Evolutionary conservation across 2,888 invertebrate species (phyloP).

Genomic region (Salticus scenicus): DNA sequence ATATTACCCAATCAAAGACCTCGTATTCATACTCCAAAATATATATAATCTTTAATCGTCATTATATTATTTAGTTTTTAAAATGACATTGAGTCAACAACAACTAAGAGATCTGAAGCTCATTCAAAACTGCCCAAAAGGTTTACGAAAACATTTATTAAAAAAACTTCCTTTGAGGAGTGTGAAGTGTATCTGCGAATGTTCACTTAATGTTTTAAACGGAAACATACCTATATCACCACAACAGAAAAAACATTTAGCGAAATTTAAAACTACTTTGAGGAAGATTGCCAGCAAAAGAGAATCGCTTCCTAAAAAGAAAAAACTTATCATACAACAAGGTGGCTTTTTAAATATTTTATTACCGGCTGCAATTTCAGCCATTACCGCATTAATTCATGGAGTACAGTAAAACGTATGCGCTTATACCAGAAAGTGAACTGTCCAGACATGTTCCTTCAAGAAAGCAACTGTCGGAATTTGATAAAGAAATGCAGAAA

Average conservation of each 20-base stretch:
- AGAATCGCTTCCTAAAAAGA: not conserved
- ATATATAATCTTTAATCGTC: not conserved
- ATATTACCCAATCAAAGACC: conserved; percentile 10
- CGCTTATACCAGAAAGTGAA: not conserved
- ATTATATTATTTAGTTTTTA: not conserved
- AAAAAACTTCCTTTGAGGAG: not conserved
- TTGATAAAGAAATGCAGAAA: not conserved
- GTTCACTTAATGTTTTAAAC: not conserved
- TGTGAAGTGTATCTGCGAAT: not conserved
- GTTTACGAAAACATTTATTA: not conserved
- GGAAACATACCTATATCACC: not conserved
- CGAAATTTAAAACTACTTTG: not conserved
- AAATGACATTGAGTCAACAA: not conserved
- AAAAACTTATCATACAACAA: conserved; percentile 4
- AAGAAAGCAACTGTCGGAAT: not conserved
- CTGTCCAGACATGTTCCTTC: not conserved
- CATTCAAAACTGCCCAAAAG: not conserved
- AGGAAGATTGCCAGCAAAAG: not conserved
- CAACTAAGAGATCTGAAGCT: not conserved
- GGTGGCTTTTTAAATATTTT: conserved; percentile 7
- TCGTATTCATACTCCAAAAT: not conserved
- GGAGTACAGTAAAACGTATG: conserved; percentile 5
- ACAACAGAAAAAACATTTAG: not conserved
- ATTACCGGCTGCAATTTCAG: not conserved
- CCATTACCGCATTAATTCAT: not conserved